A percentile compares a stretch with the other conserved stretches of the same genome.
phyloP scores from a whole-genome alignment of 2,888 invertebrate species.

The Calliopum simillimum region DNA sequence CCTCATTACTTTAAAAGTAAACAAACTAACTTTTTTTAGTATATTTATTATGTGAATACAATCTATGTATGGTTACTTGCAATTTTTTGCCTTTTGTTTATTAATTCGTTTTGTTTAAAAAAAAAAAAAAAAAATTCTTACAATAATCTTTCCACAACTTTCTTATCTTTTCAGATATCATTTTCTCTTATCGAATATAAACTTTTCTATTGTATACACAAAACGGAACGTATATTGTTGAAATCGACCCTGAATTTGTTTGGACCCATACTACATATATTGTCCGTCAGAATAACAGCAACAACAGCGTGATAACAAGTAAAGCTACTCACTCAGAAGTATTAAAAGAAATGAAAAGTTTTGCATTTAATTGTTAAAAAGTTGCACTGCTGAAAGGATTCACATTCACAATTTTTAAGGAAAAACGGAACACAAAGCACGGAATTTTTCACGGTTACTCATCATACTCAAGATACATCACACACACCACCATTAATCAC shows the following conservation, averaged over 20 bases:
- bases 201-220: slow-evolving; percentile 40
- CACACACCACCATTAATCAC: slow-evolving; percentile 7
- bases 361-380: slow-evolving; percentile 26
- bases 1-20: not conserved
- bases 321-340: slow-evolving; percentile 9
- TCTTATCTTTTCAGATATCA: slow-evolving; percentile 57
- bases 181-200: slow-evolving; percentile 58
- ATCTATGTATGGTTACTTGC: no score
- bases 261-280: not conserved
- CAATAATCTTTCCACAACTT: slow-evolving; percentile 39
- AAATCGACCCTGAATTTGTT: slow-evolving; percentile 39
- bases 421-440: not conserved
- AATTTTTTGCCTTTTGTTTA: not conserved
- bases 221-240: slow-evolving; percentile 44
- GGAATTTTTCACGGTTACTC: slow-evolving; percentile 25
- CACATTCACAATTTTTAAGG: not conserved
- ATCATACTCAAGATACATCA: no score
- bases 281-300: slow-evolving; percentile 19
- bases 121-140: slow-evolving; percentile 1
- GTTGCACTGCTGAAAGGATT: slow-evolving; percentile 10
- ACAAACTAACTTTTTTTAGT: slow-evolving; percentile 5
- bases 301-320: slow-evolving; percentile 35
- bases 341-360: slow-evolving; percentile 17
- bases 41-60: not conserved
- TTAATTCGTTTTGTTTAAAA: not conserved